Base-by-base conservation (phyloP, 2,113 vertebrate species). In the Pseudorectes ferrugineus region DNA sequence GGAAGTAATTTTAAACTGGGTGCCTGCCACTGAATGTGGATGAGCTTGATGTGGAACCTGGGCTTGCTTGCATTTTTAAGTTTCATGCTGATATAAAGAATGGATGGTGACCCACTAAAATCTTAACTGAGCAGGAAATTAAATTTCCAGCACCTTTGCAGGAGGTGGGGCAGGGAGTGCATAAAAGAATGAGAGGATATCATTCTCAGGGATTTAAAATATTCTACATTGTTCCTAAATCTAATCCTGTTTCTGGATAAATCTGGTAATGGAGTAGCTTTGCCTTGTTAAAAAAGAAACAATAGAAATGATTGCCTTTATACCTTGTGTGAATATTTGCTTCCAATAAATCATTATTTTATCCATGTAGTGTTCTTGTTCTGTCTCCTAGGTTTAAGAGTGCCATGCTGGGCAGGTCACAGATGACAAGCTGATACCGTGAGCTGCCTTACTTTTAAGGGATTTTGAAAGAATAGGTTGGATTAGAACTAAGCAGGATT, bases 331-430 rank as follows among this genome's bases (percentile, higher is more conserved):
- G 48, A 80, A 46, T 84, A 78, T 26, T 85, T 54, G 21, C 87
- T 95, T 93, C 71, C 40, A 92, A 94, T 94, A 92, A 96, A 95
- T 72, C 10, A 8, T 82, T 88, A 52, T 85, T 88, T 65, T 82
- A 9, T 75, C 77, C 28, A 31, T 55, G 48, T 26, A 35, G 33
- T 73, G 46, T 42, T 89, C 19, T 80, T 83, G 22, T 76, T 90
- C 42, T 12, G 0, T 84, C 26, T 88, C 26, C 74, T 33, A 12
- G 1, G 1, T 58, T 61, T 80, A n/a, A 45, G 33, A 80, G 59
- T 70, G 36, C 43, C 2, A 0, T 29, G 51, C 51, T 93, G 75
- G 31, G 49, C 40, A 91, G 36, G 71, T 83, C 45, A 49, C 52
- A 73, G 19, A 63, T 46, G 66, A 40, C 40, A 79, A n/a, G 48